These are phyloP conservation scores for Vollenhovia emeryi DNA, from an alignment of 1,140 invertebrate genomes.

Conservation along the genomic window DNA sequence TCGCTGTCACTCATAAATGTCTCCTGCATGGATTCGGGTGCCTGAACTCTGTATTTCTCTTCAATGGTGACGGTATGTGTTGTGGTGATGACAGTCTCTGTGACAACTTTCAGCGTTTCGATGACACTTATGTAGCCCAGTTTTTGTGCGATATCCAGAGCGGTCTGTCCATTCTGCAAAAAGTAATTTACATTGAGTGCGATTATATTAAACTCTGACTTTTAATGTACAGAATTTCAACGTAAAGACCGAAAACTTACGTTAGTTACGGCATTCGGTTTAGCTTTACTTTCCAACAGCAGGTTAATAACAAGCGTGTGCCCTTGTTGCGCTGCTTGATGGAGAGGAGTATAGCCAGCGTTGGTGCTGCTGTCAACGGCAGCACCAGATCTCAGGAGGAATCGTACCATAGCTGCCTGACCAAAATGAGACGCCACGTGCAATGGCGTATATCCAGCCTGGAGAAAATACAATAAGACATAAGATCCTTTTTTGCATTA, in stretches of 20 bases:
- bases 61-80: slow-evolving; percentile 90
- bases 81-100: slow-evolving; percentile 94
- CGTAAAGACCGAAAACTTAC: slow-evolving; percentile 88
- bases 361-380: slow-evolving; percentile 90
- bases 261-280: slow-evolving; percentile 96
- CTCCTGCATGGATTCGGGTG: slow-evolving; percentile 99
- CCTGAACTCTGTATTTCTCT: slow-evolving; percentile 98
- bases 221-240: neutral
- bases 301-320: slow-evolving; percentile 98
- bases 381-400: slow-evolving; percentile 94
- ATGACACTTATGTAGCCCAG: slow-evolving; percentile 99
- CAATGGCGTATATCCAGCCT: slow-evolving; percentile 98
- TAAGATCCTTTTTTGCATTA: neutral
- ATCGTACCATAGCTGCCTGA: slow-evolving; percentile 97
- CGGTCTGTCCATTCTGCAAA: slow-evolving; percentile 97
- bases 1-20: slow-evolving; percentile 99
- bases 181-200: slow-evolving; percentile 32
- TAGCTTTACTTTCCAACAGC: slow-evolving; percentile 96
- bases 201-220: neutral
- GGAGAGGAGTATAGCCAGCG: slow-evolving; percentile 98
- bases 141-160: slow-evolving; percentile 97
- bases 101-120: slow-evolving; percentile 98
- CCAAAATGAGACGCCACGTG: slow-evolving; percentile 99
- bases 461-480: slow-evolving; percentile 54
- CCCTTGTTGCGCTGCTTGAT: slow-evolving; percentile 99